Percentiles rank a stretch among this genome's conserved stretches.
Evolutionary conservation across 1,140 invertebrate species (phyloP).

Genomic region (Leptopilina boulardi): DNA sequence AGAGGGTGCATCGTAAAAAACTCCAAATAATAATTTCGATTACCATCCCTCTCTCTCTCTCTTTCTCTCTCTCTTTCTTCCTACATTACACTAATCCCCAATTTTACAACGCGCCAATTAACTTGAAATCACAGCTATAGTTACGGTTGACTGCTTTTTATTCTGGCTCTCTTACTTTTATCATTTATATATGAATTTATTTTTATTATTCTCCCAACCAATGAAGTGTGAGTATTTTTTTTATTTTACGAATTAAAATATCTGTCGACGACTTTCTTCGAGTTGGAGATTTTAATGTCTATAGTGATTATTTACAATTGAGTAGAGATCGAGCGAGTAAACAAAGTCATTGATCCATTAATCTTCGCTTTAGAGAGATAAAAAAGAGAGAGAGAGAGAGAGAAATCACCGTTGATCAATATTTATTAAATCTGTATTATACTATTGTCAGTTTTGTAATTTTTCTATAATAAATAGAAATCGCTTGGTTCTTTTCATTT

Average conservation of each 20-base stretch:
- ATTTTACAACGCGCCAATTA: constrained; percentile 4
- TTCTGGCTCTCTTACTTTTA: not conserved
- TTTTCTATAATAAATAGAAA: not conserved
- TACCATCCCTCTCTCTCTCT: not conserved
- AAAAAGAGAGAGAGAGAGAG: no score
- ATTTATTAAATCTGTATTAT: not conserved
- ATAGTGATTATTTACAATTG: no score
- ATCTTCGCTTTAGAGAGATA: no score
- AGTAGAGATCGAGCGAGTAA: no score
- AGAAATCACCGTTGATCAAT: not conserved
- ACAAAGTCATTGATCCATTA: no score
- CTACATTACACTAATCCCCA: constrained; percentile 23
- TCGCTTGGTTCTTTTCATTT: no score
- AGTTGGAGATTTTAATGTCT: no score
- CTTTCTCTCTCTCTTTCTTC: not conserved
- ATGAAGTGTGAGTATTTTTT: not conserved
- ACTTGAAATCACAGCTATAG: constrained; percentile 27
- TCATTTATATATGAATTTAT: not conserved
- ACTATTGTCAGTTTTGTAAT: no score
- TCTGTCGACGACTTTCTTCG: no score
- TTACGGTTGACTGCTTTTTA: not conserved
- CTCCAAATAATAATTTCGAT: constrained; percentile 30
- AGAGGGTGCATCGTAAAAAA: constrained; percentile 34
- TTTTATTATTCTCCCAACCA: not conserved
- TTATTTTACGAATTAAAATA: no score